Base-by-base conservation (phyloP, 1,140 invertebrate genomes). In the Ctenoplectra terminalis region DNA sequence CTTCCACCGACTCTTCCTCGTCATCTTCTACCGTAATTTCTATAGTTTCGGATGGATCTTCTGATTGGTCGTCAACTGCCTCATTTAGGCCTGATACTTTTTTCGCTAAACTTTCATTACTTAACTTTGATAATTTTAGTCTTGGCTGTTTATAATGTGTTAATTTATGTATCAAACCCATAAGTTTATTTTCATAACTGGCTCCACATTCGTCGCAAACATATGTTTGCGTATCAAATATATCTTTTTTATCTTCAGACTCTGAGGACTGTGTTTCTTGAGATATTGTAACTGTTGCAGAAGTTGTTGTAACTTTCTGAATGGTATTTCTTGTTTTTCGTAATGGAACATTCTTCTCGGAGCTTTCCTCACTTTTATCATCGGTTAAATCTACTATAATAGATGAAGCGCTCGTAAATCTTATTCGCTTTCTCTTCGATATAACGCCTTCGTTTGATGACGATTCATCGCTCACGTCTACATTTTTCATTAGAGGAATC, bases 141-240 rank as follows among this genome's bases (percentile, higher is more conserved):
- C 84, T 75, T n/a, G 87, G 84, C n/a, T 89, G 89, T 48, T 92
- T 93, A 9, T 85, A 88, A 70, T 93, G 93, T 0, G 87, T 88
- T 9, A 93, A 64, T 75, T 90, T 87, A 43, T 93, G 93, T 13
- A 85, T 72, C 17, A 89, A 76, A 29, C 87, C 88, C 48, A 85
- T 73, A 3, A 90, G 56, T 70, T 91, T 93, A 31, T 71, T 92
- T 46, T 90, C 86, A 66, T 86, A 93, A n/a, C 81, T 85, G 40
- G 87, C 82, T 13, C 71, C 73, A 43, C 92, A 93, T n/a, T 87
- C 80, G 4, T 83, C 82, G n/a, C 92, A 93, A 9, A 66, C 72
- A 29, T 90, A 91, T 1, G 31, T 72, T 13, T 81, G 74, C 29
- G 2, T 52, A 7, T 76, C n/a, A 23, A 60, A 60, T 60, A 60